Evolutionary conservation across 2,797 vertebrate genomes (phyloP), one percentile per base, ranked within the genome.

Genomic region (Acipenser oxyrinchus): DNA sequence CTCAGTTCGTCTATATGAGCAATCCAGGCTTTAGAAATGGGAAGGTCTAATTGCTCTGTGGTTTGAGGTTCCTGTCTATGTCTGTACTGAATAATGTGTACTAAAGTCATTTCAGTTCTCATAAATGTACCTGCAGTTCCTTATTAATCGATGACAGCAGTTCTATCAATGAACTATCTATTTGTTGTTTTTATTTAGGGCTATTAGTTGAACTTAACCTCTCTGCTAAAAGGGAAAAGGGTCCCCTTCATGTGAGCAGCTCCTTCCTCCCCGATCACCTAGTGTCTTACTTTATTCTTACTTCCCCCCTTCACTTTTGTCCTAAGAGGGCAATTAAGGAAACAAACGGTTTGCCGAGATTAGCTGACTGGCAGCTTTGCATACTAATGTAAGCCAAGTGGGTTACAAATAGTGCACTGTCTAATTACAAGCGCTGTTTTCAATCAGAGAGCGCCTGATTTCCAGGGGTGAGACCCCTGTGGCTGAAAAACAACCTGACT

Each of bases 271-370:
- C 77, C 78, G 77, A 78, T 82, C 78, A 87, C 79, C 83, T 87
- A 87, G 83, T 84, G 83, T 89, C 88, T 86, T 81, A 81, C 82
- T 82, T 82, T 83, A 84, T 79, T 85, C 83, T 73, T 76, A 74
- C 71, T 75, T 84, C 71, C 77, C 85, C 86, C 84, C 86, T 84
- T 84, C 84, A 92, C 89, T 92, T 93, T 91, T 93, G 89, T 91
- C 92, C 91, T 92, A 86, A 93, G 92, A 94, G 91, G 91, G 89
- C 90, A 93, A 93, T 94, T 93, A 93, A 92, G 90, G 88, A 92
- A 93, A 93, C 89, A 93, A 93, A 93, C 89, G 88, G 90, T 92
- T 91, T 92, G 86, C 90, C 82, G 87, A 92, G 89, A 93, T 93
- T 93, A 92, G 86, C 87, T 88, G 86, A 84, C 88, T 92, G 86